Base-by-base conservation (phyloP, 2,113 vertebrate species). In the Cottus gobio region DNA sequence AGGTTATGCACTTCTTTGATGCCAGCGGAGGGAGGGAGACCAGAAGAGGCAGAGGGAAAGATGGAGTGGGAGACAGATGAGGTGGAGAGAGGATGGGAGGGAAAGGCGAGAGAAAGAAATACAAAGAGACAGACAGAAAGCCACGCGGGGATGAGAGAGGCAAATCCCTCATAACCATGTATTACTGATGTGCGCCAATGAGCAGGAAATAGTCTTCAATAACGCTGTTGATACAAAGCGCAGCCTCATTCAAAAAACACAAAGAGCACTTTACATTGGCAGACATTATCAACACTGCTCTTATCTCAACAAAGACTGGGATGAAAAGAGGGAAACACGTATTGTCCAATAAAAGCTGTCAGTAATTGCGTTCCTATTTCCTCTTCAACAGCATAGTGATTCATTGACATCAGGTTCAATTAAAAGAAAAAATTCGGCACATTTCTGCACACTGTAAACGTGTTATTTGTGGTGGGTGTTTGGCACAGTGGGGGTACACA, bases 1-100 rank as follows among this genome's bases (percentile, higher is more conserved):
- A 89, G 88, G 88, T 91, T 93, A 79, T 83, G 71, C 73, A 72
- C 73, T 48, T 79, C 90, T 92, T 92, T 92, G 88, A 93, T 91
- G 86, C 85, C 74, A 64, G 86, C 22, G 28, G 24, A 69, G 76
- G 34, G 70, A 63, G 79, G 65, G 77, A 65, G 76, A 71, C 42
- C 36, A 56, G 63, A 67, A 66, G 62, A 75, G 61, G 76, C 36
- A 37, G 54, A 70, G 54, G 57, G 74, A 31, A 44, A 46, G 65
- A 75, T 5, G 46, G n/a, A 42, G 62, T 2, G 58, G 13, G 61
- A 67, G 63, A 62, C 71, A 62, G 60, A 70, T 18, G 56, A 74
- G 16, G 39, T 18, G 22, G 63, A 56, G 63, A 69, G 28, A 37
- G 61, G 46, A 50, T n/a, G 82, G 66, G 30, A 75, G 79, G 79